Evolutionary conservation across 2,888 invertebrate species (phyloP).

Genomic region (Calliphora vomitoria): DNA sequence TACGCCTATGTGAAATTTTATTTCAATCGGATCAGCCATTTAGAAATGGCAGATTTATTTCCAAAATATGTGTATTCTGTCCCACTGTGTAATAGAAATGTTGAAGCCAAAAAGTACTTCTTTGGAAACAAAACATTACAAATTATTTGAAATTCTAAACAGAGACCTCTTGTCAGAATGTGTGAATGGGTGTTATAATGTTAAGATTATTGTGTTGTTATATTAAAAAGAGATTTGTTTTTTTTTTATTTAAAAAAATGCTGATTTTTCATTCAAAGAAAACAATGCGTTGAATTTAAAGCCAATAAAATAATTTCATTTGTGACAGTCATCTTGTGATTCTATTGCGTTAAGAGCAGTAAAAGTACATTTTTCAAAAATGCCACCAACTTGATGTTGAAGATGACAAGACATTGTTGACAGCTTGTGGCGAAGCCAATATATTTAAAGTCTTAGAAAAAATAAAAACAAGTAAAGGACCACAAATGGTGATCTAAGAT

Average conservation of each 20-base stretch:
- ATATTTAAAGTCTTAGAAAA: conserved; percentile 62
- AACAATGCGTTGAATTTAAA: conserved; percentile 79
- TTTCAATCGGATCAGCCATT: no score
- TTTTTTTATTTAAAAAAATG: conserved; percentile 24
- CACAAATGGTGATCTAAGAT: conserved; percentile 81
- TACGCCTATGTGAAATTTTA: no score
- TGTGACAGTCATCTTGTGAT: conserved; percentile 45
- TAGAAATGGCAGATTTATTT: no score
- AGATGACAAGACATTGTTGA: conserved; percentile 72
- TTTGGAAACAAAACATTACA: conserved; percentile 8
- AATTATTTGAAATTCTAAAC: conserved; percentile 24
- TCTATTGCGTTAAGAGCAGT: conserved; percentile 15
- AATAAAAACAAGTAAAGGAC: conserved; percentile 72
- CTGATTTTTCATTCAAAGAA: conserved; percentile 58
- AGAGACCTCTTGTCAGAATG: conserved; percentile 17
- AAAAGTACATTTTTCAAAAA: conserved; percentile 57
- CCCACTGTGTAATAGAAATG: not conserved
- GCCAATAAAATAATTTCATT: conserved; percentile 83
- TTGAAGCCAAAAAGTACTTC: not conserved
- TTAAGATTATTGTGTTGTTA: conserved; percentile 80
- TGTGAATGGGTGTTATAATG: conserved; percentile 74
- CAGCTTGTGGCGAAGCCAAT: conserved; percentile 74
- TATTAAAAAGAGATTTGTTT: conserved; percentile 62
- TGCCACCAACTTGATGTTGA: conserved; percentile 55
- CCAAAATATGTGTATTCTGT: no score